Conservation (phyloP, 2,113 vertebrate genomes). For the Pampusana beccarii region DNA sequence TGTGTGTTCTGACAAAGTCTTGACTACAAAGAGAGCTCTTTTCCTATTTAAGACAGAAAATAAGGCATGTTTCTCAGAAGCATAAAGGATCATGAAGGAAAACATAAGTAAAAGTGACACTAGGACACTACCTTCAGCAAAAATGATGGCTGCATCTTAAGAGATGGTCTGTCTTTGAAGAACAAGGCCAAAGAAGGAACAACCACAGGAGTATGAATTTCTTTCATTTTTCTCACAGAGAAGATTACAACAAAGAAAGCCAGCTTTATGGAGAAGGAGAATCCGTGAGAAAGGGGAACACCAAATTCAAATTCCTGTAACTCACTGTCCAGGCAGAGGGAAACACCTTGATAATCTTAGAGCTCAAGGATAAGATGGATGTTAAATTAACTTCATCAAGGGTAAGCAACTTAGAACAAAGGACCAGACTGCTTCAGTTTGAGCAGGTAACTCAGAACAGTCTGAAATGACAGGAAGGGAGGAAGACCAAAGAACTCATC, state of each 20-base stretch:
- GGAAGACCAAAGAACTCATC: not conserved
- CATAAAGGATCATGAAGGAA: not conserved
- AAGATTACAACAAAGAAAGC: not conserved
- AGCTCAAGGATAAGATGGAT: not conserved
- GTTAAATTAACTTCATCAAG: not conserved
- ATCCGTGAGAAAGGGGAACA: not conserved
- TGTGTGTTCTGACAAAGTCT: not conserved
- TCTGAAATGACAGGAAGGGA: not conserved
- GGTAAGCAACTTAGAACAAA: not conserved
- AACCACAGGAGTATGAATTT: not conserved
- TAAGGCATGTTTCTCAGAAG: not conserved
- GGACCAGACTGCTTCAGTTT: not conserved
- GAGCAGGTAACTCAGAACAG: not conserved
- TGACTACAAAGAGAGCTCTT: not conserved
- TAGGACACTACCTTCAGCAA: not conserved
- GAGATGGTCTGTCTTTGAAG: not conserved
- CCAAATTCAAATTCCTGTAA: not conserved
- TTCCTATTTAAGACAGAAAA: not conserved
- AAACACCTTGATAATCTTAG: not conserved
- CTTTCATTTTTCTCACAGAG: not conserved
- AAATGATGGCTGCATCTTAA: not conserved
- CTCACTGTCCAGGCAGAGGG: not conserved
- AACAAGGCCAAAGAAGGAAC: not conserved
- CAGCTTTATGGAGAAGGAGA: not conserved
- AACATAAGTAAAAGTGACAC: not conserved